Evolutionary conservation across 2,797 vertebrate genomes (phyloP).

Genomic region (Lateolabrax maculatus): DNA sequence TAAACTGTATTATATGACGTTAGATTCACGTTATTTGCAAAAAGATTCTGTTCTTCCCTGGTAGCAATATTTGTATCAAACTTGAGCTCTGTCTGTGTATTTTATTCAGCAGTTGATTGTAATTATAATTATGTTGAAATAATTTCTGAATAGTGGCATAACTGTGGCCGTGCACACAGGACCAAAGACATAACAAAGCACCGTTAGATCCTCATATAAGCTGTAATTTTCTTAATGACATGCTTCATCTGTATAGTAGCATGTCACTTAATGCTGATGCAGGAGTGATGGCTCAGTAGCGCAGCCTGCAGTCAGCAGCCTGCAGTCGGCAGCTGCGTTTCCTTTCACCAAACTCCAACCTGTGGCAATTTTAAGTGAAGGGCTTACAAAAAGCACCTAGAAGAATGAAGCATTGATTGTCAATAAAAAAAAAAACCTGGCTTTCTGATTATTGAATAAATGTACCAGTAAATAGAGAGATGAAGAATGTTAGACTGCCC

Average conservation of each 20-base stretch:
- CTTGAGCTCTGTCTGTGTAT: constrained; percentile 53
- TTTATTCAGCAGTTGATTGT: constrained; percentile 70
- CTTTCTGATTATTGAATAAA: constrained; percentile 5
- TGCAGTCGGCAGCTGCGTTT: constrained; percentile 22
- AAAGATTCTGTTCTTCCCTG: constrained; percentile 40
- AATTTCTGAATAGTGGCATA: constrained; percentile 53
- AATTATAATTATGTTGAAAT: constrained; percentile 53
- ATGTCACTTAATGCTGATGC: constrained; percentile 24
- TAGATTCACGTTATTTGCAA: constrained; percentile 45
- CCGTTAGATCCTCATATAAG: constrained; percentile 62
- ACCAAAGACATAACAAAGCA: constrained; percentile 78
- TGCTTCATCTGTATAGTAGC: constrained; percentile 39
- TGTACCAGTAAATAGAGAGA: constrained; percentile 14
- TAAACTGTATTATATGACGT: constrained; percentile 46
- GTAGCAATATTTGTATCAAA: constrained; percentile 60
- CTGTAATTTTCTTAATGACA: constrained; percentile 39
- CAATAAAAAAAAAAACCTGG: neutral
- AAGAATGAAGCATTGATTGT: constrained; percentile 14
- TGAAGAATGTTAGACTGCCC: constrained; percentile 19
- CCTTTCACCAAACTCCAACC: constrained; percentile 24
- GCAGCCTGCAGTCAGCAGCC: neutral
- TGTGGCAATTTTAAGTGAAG: constrained; percentile 12
- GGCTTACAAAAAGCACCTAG: constrained; percentile 28
- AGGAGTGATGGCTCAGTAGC: neutral
- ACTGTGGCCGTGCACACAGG: constrained; percentile 69